These are phyloP conservation scores for Chanos chanos DNA, from an alignment of 2,797 vertebrate species.

Conservation along the genomic window DNA sequence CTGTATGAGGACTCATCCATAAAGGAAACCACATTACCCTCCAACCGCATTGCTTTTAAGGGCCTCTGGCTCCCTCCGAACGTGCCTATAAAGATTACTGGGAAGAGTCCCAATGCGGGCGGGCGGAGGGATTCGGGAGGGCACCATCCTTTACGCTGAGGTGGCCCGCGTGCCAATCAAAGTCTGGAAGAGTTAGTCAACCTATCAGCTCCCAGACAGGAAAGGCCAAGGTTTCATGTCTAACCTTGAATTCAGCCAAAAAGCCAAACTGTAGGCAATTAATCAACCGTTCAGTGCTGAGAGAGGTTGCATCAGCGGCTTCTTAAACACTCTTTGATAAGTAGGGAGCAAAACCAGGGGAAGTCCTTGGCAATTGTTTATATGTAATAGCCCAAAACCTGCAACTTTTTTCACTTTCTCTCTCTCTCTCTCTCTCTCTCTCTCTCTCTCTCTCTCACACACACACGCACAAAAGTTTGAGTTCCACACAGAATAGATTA, in stretches of 20 bases:
- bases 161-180: slow-evolving; percentile 51
- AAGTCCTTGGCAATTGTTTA: background rate
- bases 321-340: slow-evolving; percentile 5
- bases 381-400: too few relatives aligned
- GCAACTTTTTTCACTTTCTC: too few relatives aligned
- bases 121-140: slow-evolving; percentile 15
- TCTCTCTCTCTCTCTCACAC: background rate
- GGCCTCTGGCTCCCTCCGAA: slow-evolving; percentile 53
- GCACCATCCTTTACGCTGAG: slow-evolving; percentile 18
- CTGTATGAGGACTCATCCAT: slow-evolving; percentile 58
- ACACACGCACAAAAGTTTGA: slow-evolving; percentile 4
- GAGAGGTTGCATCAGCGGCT: background rate
- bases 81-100: slow-evolving; percentile 61
- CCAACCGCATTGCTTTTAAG: slow-evolving; percentile 59
- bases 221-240: slow-evolving; percentile 27
- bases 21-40: slow-evolving; percentile 51
- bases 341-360: slow-evolving; percentile 35
- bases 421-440: too few relatives aligned
- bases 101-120: slow-evolving; percentile 27
- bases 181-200: slow-evolving; percentile 40
- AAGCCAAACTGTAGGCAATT: slow-evolving; percentile 46
- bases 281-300: slow-evolving; percentile 13
- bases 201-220: slow-evolving; percentile 48
- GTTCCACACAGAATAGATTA: slow-evolving; percentile 20
- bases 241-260: slow-evolving; percentile 50